phyloP scores from a whole-genome alignment of 1,140 invertebrate genomes.

The Epicauta chinensis region DNA sequence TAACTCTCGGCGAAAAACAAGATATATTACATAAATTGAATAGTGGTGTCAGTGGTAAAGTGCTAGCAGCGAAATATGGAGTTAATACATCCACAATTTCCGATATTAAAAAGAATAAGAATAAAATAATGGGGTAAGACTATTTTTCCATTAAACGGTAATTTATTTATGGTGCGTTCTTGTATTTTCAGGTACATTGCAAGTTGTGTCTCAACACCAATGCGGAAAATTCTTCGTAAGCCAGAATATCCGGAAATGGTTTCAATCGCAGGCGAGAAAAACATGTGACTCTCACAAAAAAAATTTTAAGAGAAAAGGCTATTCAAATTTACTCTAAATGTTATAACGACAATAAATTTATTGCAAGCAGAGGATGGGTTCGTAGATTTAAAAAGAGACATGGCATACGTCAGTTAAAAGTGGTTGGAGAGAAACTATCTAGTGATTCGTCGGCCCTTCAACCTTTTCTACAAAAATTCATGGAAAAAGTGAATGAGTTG shows the following conservation, averaged over 20 bases:
- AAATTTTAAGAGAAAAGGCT: conserved; percentile 9
- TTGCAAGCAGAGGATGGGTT: not conserved
- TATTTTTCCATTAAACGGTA: not conserved
- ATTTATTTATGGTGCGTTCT: not conserved
- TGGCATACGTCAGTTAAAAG: too few relatives aligned
- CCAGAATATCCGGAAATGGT: conserved; percentile 10
- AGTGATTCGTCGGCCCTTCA: too few relatives aligned
- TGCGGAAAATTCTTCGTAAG: conserved; percentile 15
- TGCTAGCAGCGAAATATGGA: too few relatives aligned
- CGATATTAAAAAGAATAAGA: too few relatives aligned
- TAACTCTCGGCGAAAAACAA: too few relatives aligned
- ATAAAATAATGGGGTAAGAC: too few relatives aligned
- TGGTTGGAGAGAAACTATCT: too few relatives aligned
- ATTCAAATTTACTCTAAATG: conserved; percentile 7
- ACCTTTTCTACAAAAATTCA: conserved; percentile 7
- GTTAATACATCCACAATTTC: too few relatives aligned
- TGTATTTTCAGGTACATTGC: not conserved
- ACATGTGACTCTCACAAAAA: conserved; percentile 1
- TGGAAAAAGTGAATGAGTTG: conserved; percentile 6
- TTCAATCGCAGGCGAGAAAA: not conserved
- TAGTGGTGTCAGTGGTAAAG: too few relatives aligned
- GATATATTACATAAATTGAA: too few relatives aligned
- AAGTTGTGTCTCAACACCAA: too few relatives aligned
- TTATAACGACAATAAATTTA: conserved; percentile 3
- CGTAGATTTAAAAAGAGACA: not conserved